Evolutionary conservation across 2,888 invertebrate genomes (phyloP), one percentile per base, ranked within the genome.

Genomic region (Lasioglossum calceatum): DNA sequence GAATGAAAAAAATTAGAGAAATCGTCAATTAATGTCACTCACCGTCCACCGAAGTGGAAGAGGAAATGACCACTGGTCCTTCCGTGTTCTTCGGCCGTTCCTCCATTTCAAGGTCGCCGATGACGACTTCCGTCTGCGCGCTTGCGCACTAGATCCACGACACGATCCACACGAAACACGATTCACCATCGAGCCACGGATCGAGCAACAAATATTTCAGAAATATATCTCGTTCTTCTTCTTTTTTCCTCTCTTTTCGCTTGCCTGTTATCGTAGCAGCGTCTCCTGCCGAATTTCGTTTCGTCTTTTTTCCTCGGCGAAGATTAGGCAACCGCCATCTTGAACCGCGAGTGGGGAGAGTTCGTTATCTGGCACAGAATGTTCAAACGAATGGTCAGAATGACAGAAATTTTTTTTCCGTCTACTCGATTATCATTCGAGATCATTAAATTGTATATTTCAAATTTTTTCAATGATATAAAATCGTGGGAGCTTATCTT

Each of bases 71-170:
- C 71, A 82, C 74, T 74, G 79, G 71, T 42, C 67, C 81, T 86
- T 82, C 87, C 81, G 61, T 82, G 79, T 91, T 91, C 82, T 89
- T 89, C 73, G 76, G 64, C 47, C 80, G 86, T 77, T 82, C 88
- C 83, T 93, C 93, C 93, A 93, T 92, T 80, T 88, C 86, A 85
- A 87, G 84, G 74, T 86, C 89, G 54, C 67, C 54, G 12, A 7
- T 64, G 32, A 50, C 58, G 14, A 19, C 32, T 39, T 27, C 42
- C 58, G 47, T 36, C 27, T 7, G 0, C 4, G 32, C 80, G 77
- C 76, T 39, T 58, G 61, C 27, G 85, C 36, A 12, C 39, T 23
- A 58, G 58, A 19, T 64, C 32, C 23, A 23, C 19, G 27, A 67
- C 32, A 71, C 44, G 36, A 67, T 47, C 39, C 36, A 23, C 54